Base-by-base conservation (phyloP, 1,140 invertebrate species). In the Eulimnadia texana region DNA sequence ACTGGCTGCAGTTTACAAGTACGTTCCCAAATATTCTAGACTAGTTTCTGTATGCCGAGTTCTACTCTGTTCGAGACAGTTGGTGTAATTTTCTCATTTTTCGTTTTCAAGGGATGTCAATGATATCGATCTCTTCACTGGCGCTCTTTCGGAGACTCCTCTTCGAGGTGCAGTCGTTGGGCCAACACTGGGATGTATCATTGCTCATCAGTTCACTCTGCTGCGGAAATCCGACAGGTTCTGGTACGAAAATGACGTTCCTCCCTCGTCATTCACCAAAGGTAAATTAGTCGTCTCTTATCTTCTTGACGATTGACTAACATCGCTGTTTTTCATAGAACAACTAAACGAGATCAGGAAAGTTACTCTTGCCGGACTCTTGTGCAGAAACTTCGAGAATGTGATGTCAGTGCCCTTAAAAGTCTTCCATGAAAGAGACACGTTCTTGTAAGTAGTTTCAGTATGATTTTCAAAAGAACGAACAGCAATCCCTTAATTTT, bases 301-400 rank as follows among this genome's bases (percentile, higher is more conserved):
- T n/a, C n/a, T n/a, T n/a, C n/a, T n/a, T n/a, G n/a, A n/a, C n/a
- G n/a, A n/a, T n/a, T n/a, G n/a, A n/a, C n/a, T n/a, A n/a, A n/a
- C n/a, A n/a, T n/a, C n/a, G n/a, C n/a, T n/a, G n/a, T n/a, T n/a
- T n/a, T n/a, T 9, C 19, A 19, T 25, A 67, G 73, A 73, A 54
- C 82, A 84, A 68, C 65, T 84, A 25, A 67, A 70, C 22, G 77
- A 82, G 66, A 76, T 84, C 33, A 69, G 79, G 60, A 79, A 79
- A 66, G 68, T 72, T 6, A 75, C 70, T 57, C 69, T 84, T 3
- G 77, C 79, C 0, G 69, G 76, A 42, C 72, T 84, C 16, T 71
- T 84, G 20, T 84, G 82, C 68, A 75, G 81, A 64, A 84, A 81
- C 68, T 33, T 62, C 24, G 57, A 58, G 53, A 59, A 25, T 24